Conservation (phyloP, 2,888 invertebrate genomes). For the Harmothoe impar region DNA sequence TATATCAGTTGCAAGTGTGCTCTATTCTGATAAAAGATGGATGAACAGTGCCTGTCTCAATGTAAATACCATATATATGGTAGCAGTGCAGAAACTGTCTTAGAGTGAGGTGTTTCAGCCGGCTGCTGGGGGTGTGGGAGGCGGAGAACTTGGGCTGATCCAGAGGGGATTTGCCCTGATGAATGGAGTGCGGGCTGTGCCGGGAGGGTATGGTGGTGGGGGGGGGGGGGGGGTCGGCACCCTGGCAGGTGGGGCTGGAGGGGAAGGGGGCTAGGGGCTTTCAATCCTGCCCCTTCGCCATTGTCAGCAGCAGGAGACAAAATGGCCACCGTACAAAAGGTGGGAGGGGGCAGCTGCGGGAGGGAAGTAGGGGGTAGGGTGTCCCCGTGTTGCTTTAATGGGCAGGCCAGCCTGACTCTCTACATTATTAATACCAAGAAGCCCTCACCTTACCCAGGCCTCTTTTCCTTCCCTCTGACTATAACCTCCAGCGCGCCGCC, state of each 20-base stretch:
- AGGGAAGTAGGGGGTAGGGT: neutral
- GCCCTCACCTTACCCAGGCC: slow-evolving; percentile 8
- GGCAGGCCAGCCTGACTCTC: neutral
- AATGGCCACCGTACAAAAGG: slow-evolving; percentile 29
- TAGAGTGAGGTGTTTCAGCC: too few relatives aligned
- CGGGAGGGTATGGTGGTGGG: neutral
- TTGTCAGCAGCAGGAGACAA: slow-evolving; percentile 47
- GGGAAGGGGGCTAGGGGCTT: slow-evolving; percentile 13
- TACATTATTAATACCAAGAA: slow-evolving; percentile 40
- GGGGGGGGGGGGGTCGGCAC: slow-evolving; percentile 18
- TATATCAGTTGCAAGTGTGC: too few relatives aligned
- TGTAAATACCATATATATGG: too few relatives aligned
- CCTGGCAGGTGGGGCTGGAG: neutral
- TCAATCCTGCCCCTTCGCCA: slow-evolving; percentile 39
- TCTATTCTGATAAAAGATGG: too few relatives aligned
- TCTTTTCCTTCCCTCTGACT: neutral
- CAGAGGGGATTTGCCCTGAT: slow-evolving; percentile 36
- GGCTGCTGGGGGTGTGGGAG: neutral
- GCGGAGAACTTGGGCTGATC: neutral
- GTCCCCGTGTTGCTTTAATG: slow-evolving; percentile 15
- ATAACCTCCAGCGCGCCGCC: neutral
- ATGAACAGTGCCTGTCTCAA: too few relatives aligned
- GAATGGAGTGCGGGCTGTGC: neutral
- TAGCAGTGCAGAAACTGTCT: too few relatives aligned
- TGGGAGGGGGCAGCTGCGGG: neutral